phyloP scores from a whole-genome alignment of 2,888 invertebrate species.

The Xestoiulus laeticollis region DNA sequence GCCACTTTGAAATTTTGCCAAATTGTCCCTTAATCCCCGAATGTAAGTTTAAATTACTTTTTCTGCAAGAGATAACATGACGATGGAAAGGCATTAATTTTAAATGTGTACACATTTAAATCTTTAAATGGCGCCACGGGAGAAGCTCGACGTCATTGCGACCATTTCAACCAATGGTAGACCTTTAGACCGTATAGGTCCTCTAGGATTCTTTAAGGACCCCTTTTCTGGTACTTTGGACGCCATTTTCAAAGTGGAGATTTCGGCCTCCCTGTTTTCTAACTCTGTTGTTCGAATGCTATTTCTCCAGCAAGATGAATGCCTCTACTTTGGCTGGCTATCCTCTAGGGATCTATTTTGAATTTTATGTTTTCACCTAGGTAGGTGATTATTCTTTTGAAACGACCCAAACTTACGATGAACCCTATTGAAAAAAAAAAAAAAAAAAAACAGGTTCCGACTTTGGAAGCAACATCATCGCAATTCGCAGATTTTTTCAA shows the following conservation, averaged over 20 bases:
- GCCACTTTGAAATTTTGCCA: slow-evolving; percentile 1
- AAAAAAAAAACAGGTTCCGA: too few species aligned
- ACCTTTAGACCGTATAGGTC: too few species aligned
- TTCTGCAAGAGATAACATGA: neutral
- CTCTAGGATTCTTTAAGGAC: neutral
- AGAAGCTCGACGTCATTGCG: neutral
- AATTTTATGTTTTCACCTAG: slow-evolving; percentile 43
- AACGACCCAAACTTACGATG: neutral
- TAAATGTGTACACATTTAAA: slow-evolving; percentile 31
- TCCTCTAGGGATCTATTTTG: slow-evolving; percentile 25
- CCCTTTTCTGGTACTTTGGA: neutral
- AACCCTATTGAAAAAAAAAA: neutral
- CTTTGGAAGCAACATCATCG: neutral
- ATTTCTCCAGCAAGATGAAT: neutral
- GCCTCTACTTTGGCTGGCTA: neutral
- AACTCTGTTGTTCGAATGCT: neutral
- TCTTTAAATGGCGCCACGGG: slow-evolving; percentile 29
- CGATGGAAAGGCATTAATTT: slow-evolving; percentile 31
- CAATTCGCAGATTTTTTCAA: neutral
- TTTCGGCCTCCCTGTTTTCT: neutral
- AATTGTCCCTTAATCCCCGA: slow-evolving; percentile 33
- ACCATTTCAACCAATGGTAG: neutral
- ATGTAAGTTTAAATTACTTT: slow-evolving; percentile 36
- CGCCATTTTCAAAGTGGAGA: neutral
- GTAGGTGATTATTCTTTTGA: slow-evolving; percentile 1